Evolutionary conservation across 1,140 invertebrate genomes (phyloP).

Genomic region (Coptotermes formosanus): DNA sequence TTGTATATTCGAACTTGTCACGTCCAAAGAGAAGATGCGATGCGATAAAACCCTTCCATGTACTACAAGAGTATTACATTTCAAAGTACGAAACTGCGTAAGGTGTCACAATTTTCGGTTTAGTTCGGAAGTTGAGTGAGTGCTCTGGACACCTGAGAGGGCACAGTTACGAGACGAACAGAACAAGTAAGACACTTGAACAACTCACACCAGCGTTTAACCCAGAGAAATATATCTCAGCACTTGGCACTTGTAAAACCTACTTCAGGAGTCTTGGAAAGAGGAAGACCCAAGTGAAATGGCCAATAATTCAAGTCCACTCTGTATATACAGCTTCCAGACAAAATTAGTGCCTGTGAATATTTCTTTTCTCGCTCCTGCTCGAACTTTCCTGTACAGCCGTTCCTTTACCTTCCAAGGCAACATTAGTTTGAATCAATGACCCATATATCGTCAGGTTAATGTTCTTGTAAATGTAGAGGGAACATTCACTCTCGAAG

Average conservation of each 20-base stretch:
- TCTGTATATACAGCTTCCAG: neutral
- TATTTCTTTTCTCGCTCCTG: neutral
- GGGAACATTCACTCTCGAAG: no score
- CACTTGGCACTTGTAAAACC: neutral
- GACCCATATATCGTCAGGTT: neutral
- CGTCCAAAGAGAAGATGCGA: no score
- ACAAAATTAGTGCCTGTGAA: neutral
- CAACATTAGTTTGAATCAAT: neutral
- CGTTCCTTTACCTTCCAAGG: no score
- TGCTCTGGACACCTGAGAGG: no score
- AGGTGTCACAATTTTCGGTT: no score
- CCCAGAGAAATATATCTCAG: neutral
- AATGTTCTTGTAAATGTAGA: neutral
- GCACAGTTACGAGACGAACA: neutral
- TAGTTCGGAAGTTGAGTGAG: no score
- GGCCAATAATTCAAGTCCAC: neutral
- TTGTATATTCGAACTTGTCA: no score
- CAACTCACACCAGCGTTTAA: neutral
- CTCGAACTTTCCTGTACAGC: neutral
- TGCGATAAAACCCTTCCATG: no score
- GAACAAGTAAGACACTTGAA: neutral
- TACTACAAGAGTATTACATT: no score
- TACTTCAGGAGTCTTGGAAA: neutral
- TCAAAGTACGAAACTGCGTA: no score
- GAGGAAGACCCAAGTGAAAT: neutral